Evolutionary conservation across 2,888 invertebrate species (phyloP), one percentile per base, ranked within the genome.

Genomic region (Eilema caniola): DNA sequence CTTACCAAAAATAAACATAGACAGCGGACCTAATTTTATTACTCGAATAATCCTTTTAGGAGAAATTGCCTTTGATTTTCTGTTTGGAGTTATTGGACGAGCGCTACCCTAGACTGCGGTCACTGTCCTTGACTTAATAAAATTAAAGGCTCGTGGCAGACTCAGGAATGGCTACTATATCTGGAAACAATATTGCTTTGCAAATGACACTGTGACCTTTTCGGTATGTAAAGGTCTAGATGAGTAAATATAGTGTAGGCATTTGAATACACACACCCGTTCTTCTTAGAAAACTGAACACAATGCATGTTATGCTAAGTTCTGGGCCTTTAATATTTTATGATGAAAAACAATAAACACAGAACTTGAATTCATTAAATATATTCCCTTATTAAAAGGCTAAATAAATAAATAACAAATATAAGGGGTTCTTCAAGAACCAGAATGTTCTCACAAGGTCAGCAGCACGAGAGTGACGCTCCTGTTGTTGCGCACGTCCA

Each of bases 31-130:
- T 62, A 62, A 62, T 24, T 24, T 37, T 24, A 16, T 41, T 62
- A 62, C 37, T 41, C 16, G 62, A 37, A 14, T 62, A 62, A 62
- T 41, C 62, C 37, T 62, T 62, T 37, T 37, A 37, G 11, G 41
- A 62, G 2, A 41, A 41, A 62, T n/a, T 41, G 37, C 20, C 20
- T 41, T 41, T 62, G 62, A 25, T 62, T 62, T 62, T 25, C 4
- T 20, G 25, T 25, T 62, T 16, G 16, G 10, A 14, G 37, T 3
- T 16, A 20, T 41, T 31, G 25, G 37, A 4, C 16, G 20, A 16
- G 4, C 53, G 53, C 4, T 24, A 62, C 41, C 41, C 24, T 1
- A n/a, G 10, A 41, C 16, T 20, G 41, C 37, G 37, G 37, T 62
- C 24, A 37, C 14, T 24, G 62, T 10, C 41, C 41, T 25, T 41